A percentile compares a stretch with the other conserved stretches of the same genome.
These are phyloP conservation scores for Hyles euphorbiae DNA, from an alignment of 1,140 invertebrate genomes.

Conservation along the genomic window DNA sequence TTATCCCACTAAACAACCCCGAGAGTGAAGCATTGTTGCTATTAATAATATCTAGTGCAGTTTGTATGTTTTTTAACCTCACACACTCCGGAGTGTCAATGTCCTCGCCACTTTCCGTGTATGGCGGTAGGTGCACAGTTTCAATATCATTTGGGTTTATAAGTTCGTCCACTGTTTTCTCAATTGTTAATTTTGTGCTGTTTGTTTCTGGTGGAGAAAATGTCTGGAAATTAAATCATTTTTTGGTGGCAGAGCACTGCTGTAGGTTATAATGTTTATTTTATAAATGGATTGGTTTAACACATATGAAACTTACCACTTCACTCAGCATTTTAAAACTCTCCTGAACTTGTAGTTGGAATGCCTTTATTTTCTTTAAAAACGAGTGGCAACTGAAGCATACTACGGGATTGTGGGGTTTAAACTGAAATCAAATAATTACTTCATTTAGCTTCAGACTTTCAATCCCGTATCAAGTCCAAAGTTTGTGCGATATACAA, in stretches of 20 bases:
- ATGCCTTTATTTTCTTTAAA: no score
- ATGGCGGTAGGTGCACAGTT: not conserved
- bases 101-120: not conserved
- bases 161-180: constrained; percentile 2
- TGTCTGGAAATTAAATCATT: constrained; percentile 1
- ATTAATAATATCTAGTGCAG: constrained; percentile 12
- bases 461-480: no score
- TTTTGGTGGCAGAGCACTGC: no score
- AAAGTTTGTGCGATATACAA: no score
- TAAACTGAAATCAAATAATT: no score
- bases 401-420: no score
- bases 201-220: not conserved
- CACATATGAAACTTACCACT: no score
- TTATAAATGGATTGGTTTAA: not conserved
- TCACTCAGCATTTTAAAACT: no score
- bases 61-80: constrained; percentile 12
- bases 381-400: no score
- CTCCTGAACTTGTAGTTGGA: no score
- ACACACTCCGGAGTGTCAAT: not conserved
- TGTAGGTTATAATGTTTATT: not conserved
- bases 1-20: not conserved
- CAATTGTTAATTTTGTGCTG: not conserved
- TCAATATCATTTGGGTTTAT: not conserved
- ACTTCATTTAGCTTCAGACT: no score
- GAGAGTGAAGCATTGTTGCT: not conserved